These are phyloP conservation scores for Diachasmimorpha longicaudata DNA, from an alignment of 1,140 invertebrate species.

Conservation along the genomic window DNA sequence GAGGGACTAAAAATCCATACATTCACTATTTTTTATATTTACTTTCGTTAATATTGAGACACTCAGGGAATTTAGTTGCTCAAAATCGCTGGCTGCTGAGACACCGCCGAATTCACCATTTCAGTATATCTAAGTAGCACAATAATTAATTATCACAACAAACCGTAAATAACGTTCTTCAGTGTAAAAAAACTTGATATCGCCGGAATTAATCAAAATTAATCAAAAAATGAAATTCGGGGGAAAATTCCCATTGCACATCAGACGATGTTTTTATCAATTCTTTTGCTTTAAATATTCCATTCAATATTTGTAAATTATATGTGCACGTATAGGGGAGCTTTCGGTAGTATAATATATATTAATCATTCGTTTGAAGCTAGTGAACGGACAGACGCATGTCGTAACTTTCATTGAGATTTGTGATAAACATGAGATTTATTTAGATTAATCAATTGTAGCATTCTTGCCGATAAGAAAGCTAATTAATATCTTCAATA, in stretches of 20 bases:
- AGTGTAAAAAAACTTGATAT: too few relatives aligned
- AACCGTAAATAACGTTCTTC: not conserved
- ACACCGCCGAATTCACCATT: not conserved
- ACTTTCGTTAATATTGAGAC: not conserved
- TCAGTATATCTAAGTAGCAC: not conserved
- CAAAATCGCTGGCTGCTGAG: not conserved
- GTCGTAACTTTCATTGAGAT: slow-evolving; percentile 1
- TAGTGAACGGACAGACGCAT: not conserved
- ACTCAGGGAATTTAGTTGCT: not conserved
- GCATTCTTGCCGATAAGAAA: slow-evolving; percentile 2
- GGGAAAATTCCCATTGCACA: not conserved
- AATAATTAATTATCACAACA: not conserved
- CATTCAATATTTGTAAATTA: not conserved
- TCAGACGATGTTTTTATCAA: not conserved
- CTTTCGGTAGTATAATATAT: not conserved
- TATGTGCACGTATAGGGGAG: not conserved
- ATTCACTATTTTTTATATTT: not conserved
- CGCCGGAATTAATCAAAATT: too few relatives aligned
- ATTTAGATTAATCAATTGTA: not conserved
- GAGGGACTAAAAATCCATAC: slow-evolving; percentile 7
- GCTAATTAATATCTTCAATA: not conserved
- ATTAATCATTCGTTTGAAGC: not conserved
- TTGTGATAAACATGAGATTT: not conserved
- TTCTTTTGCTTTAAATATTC: not conserved
- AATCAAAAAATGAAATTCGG: not conserved